Conservation (phyloP, 2,113 vertebrate genomes). For the Sinocyclocheilus maitianheensis region DNA sequence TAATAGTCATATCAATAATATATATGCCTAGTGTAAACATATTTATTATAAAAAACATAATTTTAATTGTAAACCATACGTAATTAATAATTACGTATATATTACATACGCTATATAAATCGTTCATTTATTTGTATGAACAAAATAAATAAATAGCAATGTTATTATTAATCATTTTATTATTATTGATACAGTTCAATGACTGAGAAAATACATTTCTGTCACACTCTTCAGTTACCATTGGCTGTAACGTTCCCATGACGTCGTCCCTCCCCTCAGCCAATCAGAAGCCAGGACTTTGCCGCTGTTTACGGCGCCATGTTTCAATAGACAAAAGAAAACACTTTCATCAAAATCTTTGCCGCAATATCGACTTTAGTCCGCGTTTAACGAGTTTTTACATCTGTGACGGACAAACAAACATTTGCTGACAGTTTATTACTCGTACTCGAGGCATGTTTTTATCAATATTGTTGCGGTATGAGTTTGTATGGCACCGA, state of each 20-base stretch:
- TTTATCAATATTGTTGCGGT: background rate
- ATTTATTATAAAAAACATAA: background rate
- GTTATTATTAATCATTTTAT: background rate
- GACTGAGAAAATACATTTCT: background rate
- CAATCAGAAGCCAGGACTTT: constrained; percentile 55
- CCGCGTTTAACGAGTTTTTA: background rate
- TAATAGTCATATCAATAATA: background rate
- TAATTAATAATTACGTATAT: no score
- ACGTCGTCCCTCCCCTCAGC: constrained; percentile 3
- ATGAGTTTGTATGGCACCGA: background rate
- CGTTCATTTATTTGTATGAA: background rate
- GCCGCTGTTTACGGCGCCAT: constrained; percentile 73
- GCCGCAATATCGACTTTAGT: background rate
- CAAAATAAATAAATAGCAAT: background rate
- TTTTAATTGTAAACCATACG: background rate
- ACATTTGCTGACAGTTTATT: background rate
- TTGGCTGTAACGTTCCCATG: background rate
- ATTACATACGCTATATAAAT: background rate
- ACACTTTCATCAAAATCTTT: background rate
- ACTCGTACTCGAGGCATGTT: background rate
- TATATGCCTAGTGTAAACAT: background rate
- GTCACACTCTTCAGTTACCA: background rate
- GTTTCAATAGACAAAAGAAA: constrained; percentile 67
- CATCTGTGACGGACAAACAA: background rate
- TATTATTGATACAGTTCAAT: background rate